Evolutionary conservation across 2,113 vertebrate genomes (phyloP).

Genomic region (Phyllostomus discolor): DNA sequence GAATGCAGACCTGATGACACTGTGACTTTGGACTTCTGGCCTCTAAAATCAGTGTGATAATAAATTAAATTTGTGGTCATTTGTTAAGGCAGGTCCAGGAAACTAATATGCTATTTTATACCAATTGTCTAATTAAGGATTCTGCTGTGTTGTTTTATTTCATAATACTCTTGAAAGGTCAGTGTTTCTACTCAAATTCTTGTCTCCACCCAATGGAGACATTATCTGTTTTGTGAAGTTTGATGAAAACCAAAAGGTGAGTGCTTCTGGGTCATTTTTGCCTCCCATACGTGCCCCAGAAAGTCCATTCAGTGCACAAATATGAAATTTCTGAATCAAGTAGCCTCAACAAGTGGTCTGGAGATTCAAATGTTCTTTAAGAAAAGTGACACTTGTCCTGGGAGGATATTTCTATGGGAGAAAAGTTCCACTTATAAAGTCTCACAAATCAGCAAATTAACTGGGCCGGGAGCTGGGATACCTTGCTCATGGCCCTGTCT

Average conservation of each 20-base stretch:
- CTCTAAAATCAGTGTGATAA: background rate
- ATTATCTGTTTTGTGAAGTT: background rate
- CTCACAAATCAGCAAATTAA: background rate
- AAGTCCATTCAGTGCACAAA: background rate
- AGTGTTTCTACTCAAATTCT: background rate
- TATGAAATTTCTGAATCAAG: background rate
- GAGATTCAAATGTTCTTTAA: background rate
- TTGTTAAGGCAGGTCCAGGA: background rate
- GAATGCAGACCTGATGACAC: background rate
- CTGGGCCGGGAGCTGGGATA: background rate
- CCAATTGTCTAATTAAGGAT: background rate
- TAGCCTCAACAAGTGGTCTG: background rate
- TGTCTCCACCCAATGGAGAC: background rate
- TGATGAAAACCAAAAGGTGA: background rate
- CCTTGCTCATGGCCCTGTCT: background rate
- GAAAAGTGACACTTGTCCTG: background rate
- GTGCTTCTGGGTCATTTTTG: background rate
- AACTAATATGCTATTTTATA: background rate
- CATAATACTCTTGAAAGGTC: background rate
- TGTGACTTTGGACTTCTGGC: background rate
- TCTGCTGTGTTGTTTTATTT: background rate
- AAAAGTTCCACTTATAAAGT: background rate
- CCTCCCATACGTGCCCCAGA: background rate
- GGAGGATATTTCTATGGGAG: background rate
- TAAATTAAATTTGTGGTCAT: background rate